These are phyloP conservation scores for Apodemus agrarius DNA, from an alignment of 2,797 vertebrate genomes.

Conservation along the genomic window DNA sequence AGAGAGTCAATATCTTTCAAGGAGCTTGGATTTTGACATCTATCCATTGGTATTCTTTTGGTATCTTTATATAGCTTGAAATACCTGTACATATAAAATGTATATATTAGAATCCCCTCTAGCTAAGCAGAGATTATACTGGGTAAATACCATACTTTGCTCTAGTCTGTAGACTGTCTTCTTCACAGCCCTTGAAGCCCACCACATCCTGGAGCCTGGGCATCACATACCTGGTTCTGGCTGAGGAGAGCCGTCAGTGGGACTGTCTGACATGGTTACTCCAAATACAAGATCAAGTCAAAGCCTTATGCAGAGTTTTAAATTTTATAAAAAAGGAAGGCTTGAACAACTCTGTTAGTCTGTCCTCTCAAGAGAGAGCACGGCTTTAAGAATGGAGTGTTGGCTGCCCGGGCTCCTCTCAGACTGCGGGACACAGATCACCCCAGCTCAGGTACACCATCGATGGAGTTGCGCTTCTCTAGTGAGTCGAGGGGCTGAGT, in stretches of 20 bases:
- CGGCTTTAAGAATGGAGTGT: slow-evolving; percentile 73
- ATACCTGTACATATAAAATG: slow-evolving; percentile 33
- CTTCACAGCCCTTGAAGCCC: background rate
- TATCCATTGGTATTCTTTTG: background rate
- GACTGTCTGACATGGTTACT: slow-evolving; percentile 85
- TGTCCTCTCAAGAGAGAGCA: slow-evolving; percentile 22
- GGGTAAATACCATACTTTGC: background rate
- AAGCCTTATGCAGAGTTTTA: slow-evolving; percentile 53
- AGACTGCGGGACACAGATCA: slow-evolving; percentile 58
- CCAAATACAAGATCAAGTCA: slow-evolving; percentile 52
- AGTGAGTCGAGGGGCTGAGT: slow-evolving; percentile 44
- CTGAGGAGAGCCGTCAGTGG: slow-evolving; percentile 80
- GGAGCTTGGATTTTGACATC: slow-evolving; percentile 13
- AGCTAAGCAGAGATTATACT: slow-evolving; percentile 6
- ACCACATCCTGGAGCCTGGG: background rate
- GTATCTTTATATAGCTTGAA: slow-evolving; percentile 41
- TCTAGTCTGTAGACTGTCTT: background rate
- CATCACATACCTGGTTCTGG: slow-evolving; percentile 85
- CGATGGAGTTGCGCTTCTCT: slow-evolving; percentile 78
- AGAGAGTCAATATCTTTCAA: slow-evolving; percentile 56
- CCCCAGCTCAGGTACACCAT: slow-evolving; percentile 68
- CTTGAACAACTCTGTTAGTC: slow-evolving; percentile 56
- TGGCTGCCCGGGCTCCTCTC: slow-evolving; percentile 53
- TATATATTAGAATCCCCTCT: slow-evolving; percentile 38
- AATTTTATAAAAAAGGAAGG: slow-evolving; percentile 53